A percentile compares a stretch with the other conserved stretches of the same genome.
These are phyloP conservation scores for Platycnemis pennipes DNA, from an alignment of 2,888 invertebrate genomes.

Conservation along the genomic window DNA sequence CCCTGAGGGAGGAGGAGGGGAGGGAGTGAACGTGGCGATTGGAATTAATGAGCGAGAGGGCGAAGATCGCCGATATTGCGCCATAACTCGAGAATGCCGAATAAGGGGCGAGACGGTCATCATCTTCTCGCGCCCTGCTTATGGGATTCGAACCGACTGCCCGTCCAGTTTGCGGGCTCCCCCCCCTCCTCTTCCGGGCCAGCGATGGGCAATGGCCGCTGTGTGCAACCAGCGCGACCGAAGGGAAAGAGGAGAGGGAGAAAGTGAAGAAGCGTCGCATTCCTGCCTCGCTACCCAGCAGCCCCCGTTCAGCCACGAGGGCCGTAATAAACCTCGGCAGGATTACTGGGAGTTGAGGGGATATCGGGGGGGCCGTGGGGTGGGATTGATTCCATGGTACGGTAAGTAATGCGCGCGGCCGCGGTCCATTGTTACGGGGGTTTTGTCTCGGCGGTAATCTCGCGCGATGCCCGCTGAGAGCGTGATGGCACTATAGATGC, in stretches of 20 bases:
- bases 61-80: background rate
- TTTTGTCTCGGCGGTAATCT: slow-evolving; percentile 1
- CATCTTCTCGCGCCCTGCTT: background rate
- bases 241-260: background rate
- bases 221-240: background rate
- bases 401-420: background rate
- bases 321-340: background rate
- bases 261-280: background rate
- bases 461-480: background rate
- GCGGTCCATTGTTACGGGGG: background rate
- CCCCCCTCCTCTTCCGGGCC: background rate
- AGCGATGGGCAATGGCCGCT: background rate
- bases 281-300: too few species aligned
- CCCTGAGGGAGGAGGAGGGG: background rate
- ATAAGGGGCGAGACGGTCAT: background rate
- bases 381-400: background rate
- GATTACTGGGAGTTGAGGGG: background rate
- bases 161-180: background rate
- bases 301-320: too few species aligned
- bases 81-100: slow-evolving; percentile 3
- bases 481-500: too few species aligned
- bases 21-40: background rate
- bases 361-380: background rate
- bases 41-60: background rate
- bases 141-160: too few species aligned